A percentile compares a stretch with the other conserved stretches of the same genome.
Conservation (phyloP, 2,888 invertebrate species). For the Troides helena region DNA sequence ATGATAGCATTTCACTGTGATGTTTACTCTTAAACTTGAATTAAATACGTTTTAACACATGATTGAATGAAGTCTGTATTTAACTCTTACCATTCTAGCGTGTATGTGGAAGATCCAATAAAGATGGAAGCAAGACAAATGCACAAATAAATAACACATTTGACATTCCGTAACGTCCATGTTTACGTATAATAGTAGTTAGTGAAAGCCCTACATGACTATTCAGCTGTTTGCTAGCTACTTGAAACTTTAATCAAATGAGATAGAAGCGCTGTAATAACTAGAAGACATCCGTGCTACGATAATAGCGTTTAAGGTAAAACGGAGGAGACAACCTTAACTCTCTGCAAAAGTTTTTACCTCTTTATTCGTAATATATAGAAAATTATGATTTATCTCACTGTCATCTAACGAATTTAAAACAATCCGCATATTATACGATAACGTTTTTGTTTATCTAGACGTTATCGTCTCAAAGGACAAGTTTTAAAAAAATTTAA, state of each 20-base stretch:
- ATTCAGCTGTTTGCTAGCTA: constrained; percentile 1
- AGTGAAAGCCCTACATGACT: not conserved
- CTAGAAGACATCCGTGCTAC: not conserved
- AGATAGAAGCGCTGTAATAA: not conserved
- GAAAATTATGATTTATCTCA: no score
- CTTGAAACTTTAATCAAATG: constrained; percentile 1
- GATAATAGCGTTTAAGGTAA: not conserved
- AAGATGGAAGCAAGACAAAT: constrained; percentile 19
- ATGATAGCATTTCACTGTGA: not conserved
- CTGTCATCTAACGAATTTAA: no score
- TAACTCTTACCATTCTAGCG: not conserved
- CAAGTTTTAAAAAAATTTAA: no score
- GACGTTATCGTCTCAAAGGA: no score
- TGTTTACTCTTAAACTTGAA: not conserved
- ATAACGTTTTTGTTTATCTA: no score
- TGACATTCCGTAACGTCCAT: not conserved
- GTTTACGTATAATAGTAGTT: not conserved
- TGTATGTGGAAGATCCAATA: constrained; percentile 16
- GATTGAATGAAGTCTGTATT: not conserved
- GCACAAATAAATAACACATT: constrained; percentile 16
- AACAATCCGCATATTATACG: no score
- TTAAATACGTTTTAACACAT: not conserved
- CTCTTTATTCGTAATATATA: no score
- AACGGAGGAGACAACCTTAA: not conserved
- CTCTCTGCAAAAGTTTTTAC: no score